phyloP scores from a whole-genome alignment of 2,888 invertebrate species.

The Chrysolina haemoptera region DNA sequence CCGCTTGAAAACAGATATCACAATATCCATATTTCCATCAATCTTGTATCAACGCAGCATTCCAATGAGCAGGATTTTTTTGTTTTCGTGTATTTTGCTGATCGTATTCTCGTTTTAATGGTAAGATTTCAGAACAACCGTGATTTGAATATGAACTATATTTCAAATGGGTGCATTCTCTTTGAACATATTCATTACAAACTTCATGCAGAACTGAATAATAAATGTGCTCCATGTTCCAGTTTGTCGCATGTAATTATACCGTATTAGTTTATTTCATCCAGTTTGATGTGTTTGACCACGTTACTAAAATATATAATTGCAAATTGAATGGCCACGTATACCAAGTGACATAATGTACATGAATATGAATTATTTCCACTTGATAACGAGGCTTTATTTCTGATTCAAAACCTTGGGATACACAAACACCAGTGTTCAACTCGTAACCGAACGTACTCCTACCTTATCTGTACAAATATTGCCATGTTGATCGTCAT shows the following conservation, averaged over 20 bases:
- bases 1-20: neutral
- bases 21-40: neutral
- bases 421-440: no score
- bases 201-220: constrained; percentile 17
- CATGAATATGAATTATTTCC: neutral
- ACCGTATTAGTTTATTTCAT: constrained; percentile 19
- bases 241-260: constrained; percentile 21
- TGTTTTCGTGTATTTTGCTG: neutral
- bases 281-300: constrained; percentile 13
- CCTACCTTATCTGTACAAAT: no score
- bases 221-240: constrained; percentile 4
- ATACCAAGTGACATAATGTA: constrained; percentile 11
- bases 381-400: neutral
- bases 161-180: neutral
- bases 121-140: neutral
- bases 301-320: constrained; percentile 16
- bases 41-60: neutral
- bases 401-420: neutral
- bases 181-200: constrained; percentile 8
- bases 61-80: neutral
- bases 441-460: no score
- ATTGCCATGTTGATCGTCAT: no score
- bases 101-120: neutral
- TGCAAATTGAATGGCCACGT: constrained; percentile 17
- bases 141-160: constrained; percentile 9